Base-by-base conservation (phyloP, 2,888 invertebrate species). In the Lamellibrachia satsuma region DNA sequence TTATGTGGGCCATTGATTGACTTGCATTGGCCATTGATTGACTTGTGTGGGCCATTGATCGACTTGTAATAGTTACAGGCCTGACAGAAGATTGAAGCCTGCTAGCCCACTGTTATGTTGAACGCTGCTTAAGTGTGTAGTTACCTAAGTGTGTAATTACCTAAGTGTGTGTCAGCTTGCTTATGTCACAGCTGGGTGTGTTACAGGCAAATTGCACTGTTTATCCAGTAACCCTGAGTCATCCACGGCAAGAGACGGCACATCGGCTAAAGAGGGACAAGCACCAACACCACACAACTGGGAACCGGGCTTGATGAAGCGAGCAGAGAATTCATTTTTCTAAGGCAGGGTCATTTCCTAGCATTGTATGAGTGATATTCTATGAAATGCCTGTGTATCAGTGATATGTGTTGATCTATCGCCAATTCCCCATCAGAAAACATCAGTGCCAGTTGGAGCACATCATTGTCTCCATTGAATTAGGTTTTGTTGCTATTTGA, bases 121-220 rank as follows among this genome's bases (percentile, higher is more conserved):
- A 39, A 39, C 39, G 0, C 39, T 39, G 39, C 39, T 39, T 39
- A 39, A 39, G 39, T 39, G 39, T 39, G 39, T 39, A 39, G 39
- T 39, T 75, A 75, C 75, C 75, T 22, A 75, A 15, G 75, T 75
- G 75, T 75, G 75, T 75, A 22, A 75, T 75, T 75, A 75, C 15
- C 22, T 75, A 39, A 39, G 75, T 75, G 57, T 57, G 57, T 57
- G 57, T 75, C 11, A 22, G 11, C 2, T n/a, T 15, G 4, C 22
- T 15, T n/a, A 75, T 75, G 22, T 75, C 22, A 75, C 3, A 0
- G n/a, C 75, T 75, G 75, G 75, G 75, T 75, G 22, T 75, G 75
- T 75, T 75, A 75, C 75, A 75, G 75, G 75, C 75, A 75, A 75
- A 75, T 75, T 75, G 75, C 75, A 75, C 75, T 75, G 75, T 75